phyloP scores from a whole-genome alignment of 1,140 invertebrate species.

The Drosophila azteca region DNA sequence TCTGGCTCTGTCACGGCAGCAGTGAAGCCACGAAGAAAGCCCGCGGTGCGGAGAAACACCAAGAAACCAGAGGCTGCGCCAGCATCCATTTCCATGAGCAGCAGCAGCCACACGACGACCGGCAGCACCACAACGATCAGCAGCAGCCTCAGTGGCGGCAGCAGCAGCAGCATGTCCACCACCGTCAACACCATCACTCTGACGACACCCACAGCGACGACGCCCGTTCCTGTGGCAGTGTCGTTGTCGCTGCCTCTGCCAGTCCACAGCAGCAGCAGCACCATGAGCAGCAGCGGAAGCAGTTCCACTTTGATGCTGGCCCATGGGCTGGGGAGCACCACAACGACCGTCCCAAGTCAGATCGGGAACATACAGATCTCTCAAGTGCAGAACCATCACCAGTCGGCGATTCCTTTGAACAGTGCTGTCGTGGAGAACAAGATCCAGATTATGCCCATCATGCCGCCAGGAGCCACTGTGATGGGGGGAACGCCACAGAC shows the following conservation, averaged over 20 bases:
- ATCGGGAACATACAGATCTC: slow-evolving; percentile 83
- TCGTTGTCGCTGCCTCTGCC: background rate
- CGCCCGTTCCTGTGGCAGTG: background rate
- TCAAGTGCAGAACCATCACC: slow-evolving; percentile 68
- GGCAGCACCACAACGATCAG: slow-evolving; percentile 26
- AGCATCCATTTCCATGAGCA: background rate
- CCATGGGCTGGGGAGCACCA: slow-evolving; percentile 38
- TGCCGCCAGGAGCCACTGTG: slow-evolving; percentile 64
- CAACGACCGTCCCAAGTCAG: slow-evolving; percentile 80
- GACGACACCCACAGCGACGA: slow-evolving; percentile 32
- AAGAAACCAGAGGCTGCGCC: slow-evolving; percentile 65
- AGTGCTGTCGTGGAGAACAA: slow-evolving; percentile 77
- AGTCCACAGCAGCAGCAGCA: background rate
- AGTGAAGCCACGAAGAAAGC: slow-evolving; percentile 76
- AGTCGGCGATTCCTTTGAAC: slow-evolving; percentile 50
- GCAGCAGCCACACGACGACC: slow-evolving; percentile 8
- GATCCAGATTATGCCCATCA: slow-evolving; percentile 83
- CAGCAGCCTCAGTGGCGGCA: slow-evolving; percentile 11
- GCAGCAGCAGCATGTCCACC: slow-evolving; percentile 29
- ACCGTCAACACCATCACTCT: slow-evolving; percentile 53
- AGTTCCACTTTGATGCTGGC: slow-evolving; percentile 52
- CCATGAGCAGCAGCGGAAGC: slow-evolving; percentile 11
- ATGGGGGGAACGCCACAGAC: slow-evolving; percentile 58
- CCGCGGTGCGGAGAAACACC: slow-evolving; percentile 70
- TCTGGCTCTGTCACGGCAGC: slow-evolving; percentile 56